These are phyloP conservation scores for Lycia hirtaria DNA, from an alignment of 2,888 invertebrate species.

Conservation along the genomic window DNA sequence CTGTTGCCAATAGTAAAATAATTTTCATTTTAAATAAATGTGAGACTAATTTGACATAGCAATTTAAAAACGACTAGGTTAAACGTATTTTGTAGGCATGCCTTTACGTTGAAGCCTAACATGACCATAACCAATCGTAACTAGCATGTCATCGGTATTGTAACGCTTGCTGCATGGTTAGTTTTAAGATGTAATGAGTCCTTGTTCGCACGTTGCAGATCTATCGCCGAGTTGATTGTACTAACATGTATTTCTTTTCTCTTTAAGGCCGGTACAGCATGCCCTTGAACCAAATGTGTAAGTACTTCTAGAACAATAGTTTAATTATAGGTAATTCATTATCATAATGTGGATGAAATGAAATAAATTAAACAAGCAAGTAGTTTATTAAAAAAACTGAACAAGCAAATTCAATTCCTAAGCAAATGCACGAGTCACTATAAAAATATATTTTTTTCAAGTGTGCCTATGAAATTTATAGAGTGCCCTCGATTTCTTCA, in stretches of 20 bases:
- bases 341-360: too few relatives aligned
- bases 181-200: slow-evolving; percentile 18
- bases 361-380: too few relatives aligned
- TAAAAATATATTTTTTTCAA: too few relatives aligned
- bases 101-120: background rate
- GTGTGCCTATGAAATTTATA: too few relatives aligned
- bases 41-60: background rate
- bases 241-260: slow-evolving; percentile 47
- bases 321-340: too few relatives aligned
- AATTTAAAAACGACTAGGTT: too few relatives aligned
- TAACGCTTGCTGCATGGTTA: slow-evolving; percentile 9
- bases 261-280: slow-evolving; percentile 74
- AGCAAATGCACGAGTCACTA: too few relatives aligned
- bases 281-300: slow-evolving; percentile 79
- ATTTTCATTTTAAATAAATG: too few relatives aligned
- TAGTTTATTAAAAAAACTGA: too few relatives aligned
- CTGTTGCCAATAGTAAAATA: too few relatives aligned
- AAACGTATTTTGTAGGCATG: background rate
- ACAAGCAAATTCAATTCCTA: too few relatives aligned
- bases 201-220: slow-evolving; percentile 7
- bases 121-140: background rate
- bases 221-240: slow-evolving; percentile 23
- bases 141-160: slow-evolving; percentile 2
- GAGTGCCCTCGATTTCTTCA: too few relatives aligned
- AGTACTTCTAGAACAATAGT: slow-evolving; percentile 50